Base-by-base conservation (phyloP, 2,888 invertebrate genomes). In the Tineola bisselliella region DNA sequence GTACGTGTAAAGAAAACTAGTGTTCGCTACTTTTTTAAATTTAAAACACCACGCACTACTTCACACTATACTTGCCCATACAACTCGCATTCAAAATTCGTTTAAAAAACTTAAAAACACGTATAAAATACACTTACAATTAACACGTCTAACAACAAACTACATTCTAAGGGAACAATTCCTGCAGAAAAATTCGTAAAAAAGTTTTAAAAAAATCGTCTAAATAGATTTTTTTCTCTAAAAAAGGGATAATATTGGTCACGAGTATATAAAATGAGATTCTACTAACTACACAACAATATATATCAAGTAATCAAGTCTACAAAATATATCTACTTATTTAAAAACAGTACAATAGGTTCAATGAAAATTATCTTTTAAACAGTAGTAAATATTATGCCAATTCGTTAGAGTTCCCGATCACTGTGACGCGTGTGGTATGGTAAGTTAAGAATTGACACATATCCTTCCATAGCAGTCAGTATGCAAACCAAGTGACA, bases 221-320 rank as follows among this genome's bases (percentile, higher is more conserved):
- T 84, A 84, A 83, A 65, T 84, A 83, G 75, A 71, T 79, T 79
- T 81, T 76, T 76, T 76, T 73, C 66, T 83, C 76, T 82, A 82
- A 81, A 63, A 82, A 81, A 76, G 76, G 74, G 72, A 80, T n/a
- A 76, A 76, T 72, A 75, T 86, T 86, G 86, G 86, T 86, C 86
- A 79, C 78, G 81, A 84, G 78, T 83, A 79, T 84, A 76, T 75
- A 79, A 79, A 75, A 80, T 77, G 71, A 72, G 65, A 71, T 75
- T 82, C 81, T 73, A 67, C 72, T 74, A 58, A 70, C 76, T 81
- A 81, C 75, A 70, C 66, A 73, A 71, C 66, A 72, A 72, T 77
- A 71, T 59, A 38, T 38, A 38, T 8, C 10, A 38, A 12, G 10
- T 31, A 38, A 10, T 6, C 38, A 38, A 12, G 10, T 38, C 38